These are phyloP conservation scores for Pelodytes ibericus DNA, from an alignment of 2,797 vertebrate genomes.

Conservation along the genomic window DNA sequence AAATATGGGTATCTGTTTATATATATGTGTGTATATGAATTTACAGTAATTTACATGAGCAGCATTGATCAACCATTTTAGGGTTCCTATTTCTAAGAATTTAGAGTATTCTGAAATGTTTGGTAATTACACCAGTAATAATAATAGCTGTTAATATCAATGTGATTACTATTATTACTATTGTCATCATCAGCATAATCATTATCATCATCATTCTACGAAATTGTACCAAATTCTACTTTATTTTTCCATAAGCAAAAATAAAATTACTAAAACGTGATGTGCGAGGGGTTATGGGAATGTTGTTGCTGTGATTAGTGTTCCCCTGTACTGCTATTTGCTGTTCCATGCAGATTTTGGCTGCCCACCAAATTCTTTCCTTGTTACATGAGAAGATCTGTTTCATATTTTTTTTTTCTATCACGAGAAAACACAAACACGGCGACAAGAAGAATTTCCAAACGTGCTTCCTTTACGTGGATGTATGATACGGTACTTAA, in stretches of 20 bases:
- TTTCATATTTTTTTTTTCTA: slow-evolving; percentile 39
- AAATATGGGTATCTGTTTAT: too few relatives aligned
- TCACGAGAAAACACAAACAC: slow-evolving; percentile 48
- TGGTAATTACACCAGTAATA: too few relatives aligned
- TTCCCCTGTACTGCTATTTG: slow-evolving; percentile 29
- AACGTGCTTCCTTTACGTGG: slow-evolving; percentile 9
- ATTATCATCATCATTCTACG: too few relatives aligned
- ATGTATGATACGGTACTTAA: too few relatives aligned
- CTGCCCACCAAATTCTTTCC: slow-evolving; percentile 31
- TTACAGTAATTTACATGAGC: too few relatives aligned
- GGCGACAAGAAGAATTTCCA: slow-evolving; percentile 11
- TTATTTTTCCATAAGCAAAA: background rate
- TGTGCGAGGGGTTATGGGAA: slow-evolving; percentile 31
- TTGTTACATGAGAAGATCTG: slow-evolving; percentile 44
- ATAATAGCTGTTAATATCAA: too few relatives aligned
- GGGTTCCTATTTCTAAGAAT: too few relatives aligned
- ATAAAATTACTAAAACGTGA: background rate
- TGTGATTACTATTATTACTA: too few relatives aligned
- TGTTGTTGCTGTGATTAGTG: slow-evolving; percentile 8
- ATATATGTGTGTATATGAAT: too few relatives aligned
- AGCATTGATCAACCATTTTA: too few relatives aligned
- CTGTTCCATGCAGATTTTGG: slow-evolving; percentile 30
- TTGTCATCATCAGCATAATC: too few relatives aligned
- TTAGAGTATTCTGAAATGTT: too few relatives aligned
- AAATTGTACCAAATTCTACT: background rate